Base-by-base conservation (phyloP, 1,140 invertebrate species). In the Plectrocnemia conspersa region DNA sequence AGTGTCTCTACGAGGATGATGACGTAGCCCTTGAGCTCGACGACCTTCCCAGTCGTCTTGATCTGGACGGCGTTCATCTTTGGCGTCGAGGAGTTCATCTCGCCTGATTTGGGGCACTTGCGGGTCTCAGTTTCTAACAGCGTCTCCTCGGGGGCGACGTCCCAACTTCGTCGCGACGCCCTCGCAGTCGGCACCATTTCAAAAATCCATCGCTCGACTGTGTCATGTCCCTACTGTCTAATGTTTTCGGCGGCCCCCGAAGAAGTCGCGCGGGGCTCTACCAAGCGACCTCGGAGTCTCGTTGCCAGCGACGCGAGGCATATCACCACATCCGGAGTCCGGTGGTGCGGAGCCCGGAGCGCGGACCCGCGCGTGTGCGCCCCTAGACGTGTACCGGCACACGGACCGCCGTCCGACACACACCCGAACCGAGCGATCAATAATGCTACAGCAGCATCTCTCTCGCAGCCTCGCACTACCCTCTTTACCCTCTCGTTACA, bases 11-110 rank as follows among this genome's bases (percentile, higher is more conserved):
- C 91, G 66, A 97, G 78, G 69, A 96, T 93, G 69, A 97, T 96
- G 68, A 96, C 91, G 77, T 97, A 97, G 64, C 93, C 92, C 63
- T 91, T 89, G 68, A 97, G 80, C 79, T 97, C 93, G 65, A 96
- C 91, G 78, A 89, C 72, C 66, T 73, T 58, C 19, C 53, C 60
- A 22, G 56, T 56, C 9, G 72, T 70, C 64, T 75, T 75, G 46
- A 69, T 72, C 61, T 76, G 74, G 16, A 75, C 73, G 44, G 72
- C 72, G 54, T 71, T 75, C 69, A 74, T 73, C 65, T 74, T 75
- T n/a, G 24, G 33, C 25, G 50, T 7, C 27, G 27, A 29, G 27
- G 27, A 29, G 33, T 11, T 15, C 32, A 13, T 11, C 11, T 18
- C 45, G 6, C 45, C 11, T 9, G 15, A 23, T 44, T 23, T n/a